These are phyloP conservation scores for Paralichthys olivaceus DNA, from an alignment of 2,113 vertebrate genomes.

Conservation along the genomic window DNA sequence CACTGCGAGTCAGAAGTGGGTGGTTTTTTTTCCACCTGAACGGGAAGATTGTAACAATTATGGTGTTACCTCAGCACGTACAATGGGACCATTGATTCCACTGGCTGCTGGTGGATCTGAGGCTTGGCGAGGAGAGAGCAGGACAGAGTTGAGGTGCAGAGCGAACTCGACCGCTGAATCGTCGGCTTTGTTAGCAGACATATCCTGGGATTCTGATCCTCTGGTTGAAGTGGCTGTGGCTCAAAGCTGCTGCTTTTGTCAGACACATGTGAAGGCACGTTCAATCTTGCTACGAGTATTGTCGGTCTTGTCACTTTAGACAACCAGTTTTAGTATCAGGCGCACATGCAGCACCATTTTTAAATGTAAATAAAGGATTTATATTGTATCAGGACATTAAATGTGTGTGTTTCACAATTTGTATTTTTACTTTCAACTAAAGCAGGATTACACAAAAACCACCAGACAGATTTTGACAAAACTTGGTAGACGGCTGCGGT, in stretches of 20 bases:
- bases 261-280: slow-evolving; percentile 42
- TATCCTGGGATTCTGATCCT: slow-evolving; percentile 73
- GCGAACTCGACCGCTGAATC: slow-evolving; percentile 65
- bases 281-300: slow-evolving; percentile 21
- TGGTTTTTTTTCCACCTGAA: slow-evolving; percentile 72
- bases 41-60: slow-evolving; percentile 75
- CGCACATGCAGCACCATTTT: background rate
- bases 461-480: too few species aligned
- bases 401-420: too few species aligned
- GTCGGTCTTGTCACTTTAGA: background rate
- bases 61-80: slow-evolving; percentile 63
- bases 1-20: slow-evolving; percentile 54
- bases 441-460: too few species aligned
- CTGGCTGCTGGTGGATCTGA: slow-evolving; percentile 66
- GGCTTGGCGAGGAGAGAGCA: slow-evolving; percentile 56
- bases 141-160: slow-evolving; percentile 65
- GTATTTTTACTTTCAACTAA: too few species aligned
- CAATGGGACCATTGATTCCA: slow-evolving; percentile 72
- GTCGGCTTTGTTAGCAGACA: slow-evolving; percentile 73
- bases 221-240: slow-evolving; percentile 48
- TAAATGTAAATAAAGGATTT: too few species aligned
- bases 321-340: slow-evolving; percentile 1
- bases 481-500: too few species aligned
- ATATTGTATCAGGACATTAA: too few species aligned
- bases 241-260: slow-evolving; percentile 56